Evolutionary conservation across 2,888 invertebrate species (phyloP).

Genomic region (Sarcophaga carnaria): DNA sequence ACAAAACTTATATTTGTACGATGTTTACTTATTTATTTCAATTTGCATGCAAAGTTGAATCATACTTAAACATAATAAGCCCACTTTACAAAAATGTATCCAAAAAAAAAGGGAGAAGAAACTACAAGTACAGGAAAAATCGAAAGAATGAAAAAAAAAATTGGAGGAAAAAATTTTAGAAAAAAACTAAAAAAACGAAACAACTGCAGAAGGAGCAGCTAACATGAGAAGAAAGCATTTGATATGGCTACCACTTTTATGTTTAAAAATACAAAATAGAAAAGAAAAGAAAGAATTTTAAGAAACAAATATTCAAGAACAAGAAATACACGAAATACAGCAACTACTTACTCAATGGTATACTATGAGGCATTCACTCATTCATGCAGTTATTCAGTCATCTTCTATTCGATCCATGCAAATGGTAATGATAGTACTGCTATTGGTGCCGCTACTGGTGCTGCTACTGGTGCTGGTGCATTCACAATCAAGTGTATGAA

Average conservation of each 20-base stretch:
- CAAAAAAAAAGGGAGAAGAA: slow-evolving; percentile 33
- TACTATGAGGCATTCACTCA: neutral
- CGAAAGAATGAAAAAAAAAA: neutral
- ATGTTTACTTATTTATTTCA: slow-evolving; percentile 63
- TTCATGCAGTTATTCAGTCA: neutral
- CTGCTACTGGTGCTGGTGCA: neutral
- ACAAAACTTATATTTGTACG: slow-evolving; percentile 12
- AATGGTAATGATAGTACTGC: neutral
- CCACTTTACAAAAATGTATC: slow-evolving; percentile 50
- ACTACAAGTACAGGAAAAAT: neutral
- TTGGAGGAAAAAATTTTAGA: slow-evolving; percentile 18
- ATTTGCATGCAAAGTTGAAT: slow-evolving; percentile 57
- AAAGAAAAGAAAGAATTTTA: neutral
- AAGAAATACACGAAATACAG: neutral
- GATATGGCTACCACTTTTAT: slow-evolving; percentile 5
- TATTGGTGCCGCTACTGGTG: neutral
- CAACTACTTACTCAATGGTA: neutral
- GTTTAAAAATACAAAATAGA: neutral
- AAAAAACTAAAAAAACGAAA: neutral
- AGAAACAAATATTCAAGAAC: neutral
- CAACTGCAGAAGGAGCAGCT: neutral
- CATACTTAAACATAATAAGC: slow-evolving; percentile 64
- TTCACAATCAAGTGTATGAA: slow-evolving; percentile 8
- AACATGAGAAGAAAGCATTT: neutral
- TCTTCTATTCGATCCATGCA: too few relatives aligned